phyloP scores from a whole-genome alignment of 2,888 invertebrate genomes.

The Mallateleia sp. region DNA sequence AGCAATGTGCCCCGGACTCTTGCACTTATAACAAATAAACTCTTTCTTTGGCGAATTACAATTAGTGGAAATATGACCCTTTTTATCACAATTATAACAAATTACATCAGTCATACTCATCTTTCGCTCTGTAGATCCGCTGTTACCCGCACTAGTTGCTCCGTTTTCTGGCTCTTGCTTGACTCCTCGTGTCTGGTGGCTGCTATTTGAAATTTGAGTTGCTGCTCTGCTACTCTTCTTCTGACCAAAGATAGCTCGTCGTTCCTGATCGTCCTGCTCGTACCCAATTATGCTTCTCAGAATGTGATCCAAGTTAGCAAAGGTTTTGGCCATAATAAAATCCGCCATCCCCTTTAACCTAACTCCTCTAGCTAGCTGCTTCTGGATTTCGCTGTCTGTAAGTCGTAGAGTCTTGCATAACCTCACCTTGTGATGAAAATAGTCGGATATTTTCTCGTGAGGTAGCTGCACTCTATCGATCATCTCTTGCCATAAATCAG shows the following conservation, averaged over 20 bases:
- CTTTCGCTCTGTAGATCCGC: neutral
- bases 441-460: neutral
- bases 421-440: conserved; percentile 43
- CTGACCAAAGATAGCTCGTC: conserved; percentile 19
- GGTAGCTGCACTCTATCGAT: conserved; percentile 23
- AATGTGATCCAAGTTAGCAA: conserved; percentile 26
- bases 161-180: neutral
- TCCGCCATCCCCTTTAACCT: conserved; percentile 33
- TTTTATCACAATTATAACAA: neutral
- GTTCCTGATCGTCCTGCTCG: conserved; percentile 43
- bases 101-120: conserved; percentile 9
- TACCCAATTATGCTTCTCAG: conserved; percentile 24
- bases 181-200: neutral
- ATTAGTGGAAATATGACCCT: neutral
- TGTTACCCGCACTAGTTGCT: neutral
- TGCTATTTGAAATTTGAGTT: neutral
- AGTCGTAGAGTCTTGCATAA: conserved; percentile 26
- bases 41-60: conserved; percentile 2
- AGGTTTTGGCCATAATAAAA: conserved; percentile 42
- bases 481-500: conserved; percentile 26
- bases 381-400: conserved; percentile 16
- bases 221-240: neutral
- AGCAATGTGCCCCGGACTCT: conserved; percentile 8
- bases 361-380: conserved; percentile 27
- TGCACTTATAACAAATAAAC: neutral